Conservation (phyloP, 1,140 invertebrate species). For the Trypoxylus dichotomus region DNA sequence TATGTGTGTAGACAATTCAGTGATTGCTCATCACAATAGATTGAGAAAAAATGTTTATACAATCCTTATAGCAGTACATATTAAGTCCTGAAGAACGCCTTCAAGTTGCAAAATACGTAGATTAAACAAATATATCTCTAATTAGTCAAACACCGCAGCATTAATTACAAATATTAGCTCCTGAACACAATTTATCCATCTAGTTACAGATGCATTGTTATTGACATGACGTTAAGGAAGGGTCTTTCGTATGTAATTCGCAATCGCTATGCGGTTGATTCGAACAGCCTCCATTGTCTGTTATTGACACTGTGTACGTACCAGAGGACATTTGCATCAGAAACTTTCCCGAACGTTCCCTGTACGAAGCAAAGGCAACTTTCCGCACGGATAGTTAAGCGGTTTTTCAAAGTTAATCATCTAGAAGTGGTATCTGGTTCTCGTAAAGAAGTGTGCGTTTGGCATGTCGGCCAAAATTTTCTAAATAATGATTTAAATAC, state of each 20-base stretch:
- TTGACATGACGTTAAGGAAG: neutral
- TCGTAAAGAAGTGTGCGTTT: neutral
- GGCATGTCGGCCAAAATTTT: neutral
- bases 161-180: neutral
- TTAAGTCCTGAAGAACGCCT: too few relatives aligned
- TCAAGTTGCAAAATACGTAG: too few relatives aligned
- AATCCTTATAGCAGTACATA: too few relatives aligned
- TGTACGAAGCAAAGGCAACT: neutral
- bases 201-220: neutral
- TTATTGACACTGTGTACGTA: neutral
- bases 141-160: too few relatives aligned
- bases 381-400: neutral
- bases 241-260: neutral
- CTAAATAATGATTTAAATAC: neutral
- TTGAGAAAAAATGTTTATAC: too few relatives aligned
- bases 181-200: neutral
- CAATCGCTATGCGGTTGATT: slow-evolving; percentile 8
- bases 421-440: neutral
- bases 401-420: slow-evolving; percentile 7
- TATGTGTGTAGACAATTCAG: too few relatives aligned
- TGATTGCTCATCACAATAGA: too few relatives aligned
- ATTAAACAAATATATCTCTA: too few relatives aligned
- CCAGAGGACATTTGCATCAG: neutral
- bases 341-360: neutral
- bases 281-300: neutral